Base-by-base conservation (phyloP, 2,797 vertebrate genomes). In the Sciurus vulgaris region DNA sequence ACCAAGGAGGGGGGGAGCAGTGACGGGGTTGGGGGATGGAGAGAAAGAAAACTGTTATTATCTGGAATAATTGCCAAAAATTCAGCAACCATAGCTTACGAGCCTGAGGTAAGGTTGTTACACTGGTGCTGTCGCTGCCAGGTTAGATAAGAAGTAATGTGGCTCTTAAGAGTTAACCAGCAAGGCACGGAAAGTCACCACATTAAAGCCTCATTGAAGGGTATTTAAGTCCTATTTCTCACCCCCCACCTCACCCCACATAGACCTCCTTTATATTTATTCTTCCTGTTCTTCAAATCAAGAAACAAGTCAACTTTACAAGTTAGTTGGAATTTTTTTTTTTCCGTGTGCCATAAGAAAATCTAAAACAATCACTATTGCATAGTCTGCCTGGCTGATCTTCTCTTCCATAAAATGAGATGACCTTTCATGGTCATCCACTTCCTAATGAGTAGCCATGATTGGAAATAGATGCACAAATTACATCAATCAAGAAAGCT, bases 401-500 rank as follows among this genome's bases (percentile, higher is more conserved):
- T 91, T 93, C 69, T 28, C 17, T 91, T 89, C 54, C 54, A 51
- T 63, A 67, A 89, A 74, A 72, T 12, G 51, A 91, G 35, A 72
- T 61, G 47, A 70, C 95, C 86, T 95, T 94, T 93, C 38, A 2
- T 38, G 73, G 70, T 79, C 82, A 91, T 88, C 81, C 47, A 11
- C 65, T 86, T 76, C 73, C 51, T 96, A 76, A 89, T 67, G 90
- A 93, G 86, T 92, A 17, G 3, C 51, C 51, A 24, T 91, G 86
- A 92, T 89, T 85, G 79, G 51, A 89, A 93, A 94, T 65, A 65
- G 72, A 86, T 47, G 33, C 83, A 70, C 69, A 63, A 72, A 86
- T 93, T 65, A 84, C 49, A 69, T 94, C 90, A 91, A 22, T 91
- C 84, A 91, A 89, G 86, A 33, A 69, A 61, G 13, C 54, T 83